These are phyloP conservation scores for Cyrtorhinus lividipennis DNA, from an alignment of 1,140 invertebrate genomes.

Conservation along the genomic window DNA sequence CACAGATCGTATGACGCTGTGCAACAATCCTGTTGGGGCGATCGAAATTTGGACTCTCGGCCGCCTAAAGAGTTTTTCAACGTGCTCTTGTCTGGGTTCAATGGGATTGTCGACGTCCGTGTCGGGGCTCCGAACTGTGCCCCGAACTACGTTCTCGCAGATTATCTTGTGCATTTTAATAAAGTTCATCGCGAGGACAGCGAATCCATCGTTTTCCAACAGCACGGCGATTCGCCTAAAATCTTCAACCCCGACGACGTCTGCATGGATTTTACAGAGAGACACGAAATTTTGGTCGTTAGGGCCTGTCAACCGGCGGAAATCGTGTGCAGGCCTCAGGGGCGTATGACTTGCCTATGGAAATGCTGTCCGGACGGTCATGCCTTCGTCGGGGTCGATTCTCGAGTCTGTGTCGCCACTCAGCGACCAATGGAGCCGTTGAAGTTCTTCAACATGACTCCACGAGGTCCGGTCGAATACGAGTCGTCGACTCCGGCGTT, in stretches of 20 bases:
- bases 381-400: neutral
- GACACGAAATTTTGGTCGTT: constrained; percentile 15
- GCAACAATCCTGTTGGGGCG: constrained; percentile 15
- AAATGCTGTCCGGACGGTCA: constrained; percentile 21
- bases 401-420: neutral
- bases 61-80: constrained; percentile 17
- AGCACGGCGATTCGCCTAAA: constrained; percentile 1
- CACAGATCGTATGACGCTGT: constrained; percentile 16
- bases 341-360: constrained; percentile 15
- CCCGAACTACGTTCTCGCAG: constrained; percentile 13
- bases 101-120: constrained; percentile 16
- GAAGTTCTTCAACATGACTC: neutral
- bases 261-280: constrained; percentile 20
- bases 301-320: constrained; percentile 15
- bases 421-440: neutral
- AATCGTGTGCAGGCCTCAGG: constrained; percentile 9
- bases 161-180: constrained; percentile 15
- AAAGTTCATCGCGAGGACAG: constrained; percentile 16
- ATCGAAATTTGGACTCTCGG: neutral
- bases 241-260: constrained; percentile 20
- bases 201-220: constrained; percentile 15
- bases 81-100: neutral
- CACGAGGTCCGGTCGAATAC: neutral
- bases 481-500: neutral
- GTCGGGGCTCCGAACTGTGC: constrained; percentile 17